Conservation (phyloP, 1,140 invertebrate genomes). For the Drosophila elegans region DNA sequence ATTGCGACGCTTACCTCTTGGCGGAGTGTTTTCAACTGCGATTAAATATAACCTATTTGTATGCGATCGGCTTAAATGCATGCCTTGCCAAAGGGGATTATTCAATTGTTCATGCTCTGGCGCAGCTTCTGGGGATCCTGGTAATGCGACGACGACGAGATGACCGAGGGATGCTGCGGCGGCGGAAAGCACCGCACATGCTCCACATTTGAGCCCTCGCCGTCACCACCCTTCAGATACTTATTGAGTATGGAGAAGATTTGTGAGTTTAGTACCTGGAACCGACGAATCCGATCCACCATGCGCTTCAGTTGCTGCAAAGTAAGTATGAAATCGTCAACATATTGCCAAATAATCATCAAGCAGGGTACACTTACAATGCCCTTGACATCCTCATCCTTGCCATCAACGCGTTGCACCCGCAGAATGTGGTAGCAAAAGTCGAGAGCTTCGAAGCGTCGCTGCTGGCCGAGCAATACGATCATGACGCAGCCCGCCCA, state of each 20-base stretch:
- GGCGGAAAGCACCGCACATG: constrained; percentile 99
- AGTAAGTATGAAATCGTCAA: constrained; percentile 67
- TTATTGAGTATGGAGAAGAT: constrained; percentile 99
- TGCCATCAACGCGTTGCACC: constrained; percentile 98
- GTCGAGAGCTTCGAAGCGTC: constrained; percentile 98
- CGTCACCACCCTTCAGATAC: constrained; percentile 94
- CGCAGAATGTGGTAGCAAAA: constrained; percentile 99
- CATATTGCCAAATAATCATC: neutral
- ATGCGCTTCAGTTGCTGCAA: constrained; percentile 95
- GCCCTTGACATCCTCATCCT: constrained; percentile 97
- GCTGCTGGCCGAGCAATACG: constrained; percentile 97
- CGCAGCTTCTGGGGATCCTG: constrained; percentile 84
- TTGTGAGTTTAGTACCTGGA: constrained; percentile 99
- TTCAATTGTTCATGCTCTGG: constrained; percentile 83
- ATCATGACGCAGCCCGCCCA: constrained; percentile 99
- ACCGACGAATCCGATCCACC: constrained; percentile 98
- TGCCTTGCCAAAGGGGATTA: neutral
- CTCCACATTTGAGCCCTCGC: constrained; percentile 95
- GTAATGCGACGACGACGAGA: constrained; percentile 83
- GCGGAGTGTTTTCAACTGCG: constrained; percentile 38
- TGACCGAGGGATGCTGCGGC: constrained; percentile 91
- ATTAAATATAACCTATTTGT: constrained; percentile 53
- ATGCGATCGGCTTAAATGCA: constrained; percentile 63
- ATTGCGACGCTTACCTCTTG: neutral
- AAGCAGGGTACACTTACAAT: constrained; percentile 91